Conservation (phyloP, 2,113 vertebrate genomes). For the Deroptyus accipitrinus region DNA sequence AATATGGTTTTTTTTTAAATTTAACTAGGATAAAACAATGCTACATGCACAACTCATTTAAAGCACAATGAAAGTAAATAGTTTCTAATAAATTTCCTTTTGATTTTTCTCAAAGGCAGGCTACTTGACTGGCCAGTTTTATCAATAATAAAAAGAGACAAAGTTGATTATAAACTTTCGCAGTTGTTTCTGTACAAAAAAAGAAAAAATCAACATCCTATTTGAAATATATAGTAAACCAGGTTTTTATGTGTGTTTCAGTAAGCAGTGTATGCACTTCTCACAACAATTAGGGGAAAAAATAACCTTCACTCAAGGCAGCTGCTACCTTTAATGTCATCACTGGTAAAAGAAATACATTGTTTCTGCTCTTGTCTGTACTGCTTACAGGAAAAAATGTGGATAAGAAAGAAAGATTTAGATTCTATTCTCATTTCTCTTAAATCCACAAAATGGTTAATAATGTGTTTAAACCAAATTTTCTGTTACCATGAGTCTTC, state of each 20-base stretch:
- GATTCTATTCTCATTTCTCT: neutral
- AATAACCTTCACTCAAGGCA: neutral
- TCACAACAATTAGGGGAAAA: neutral
- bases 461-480: neutral
- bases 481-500: neutral
- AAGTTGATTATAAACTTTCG: neutral
- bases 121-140: neutral
- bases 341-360: neutral
- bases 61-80: neutral
- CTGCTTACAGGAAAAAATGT: neutral
- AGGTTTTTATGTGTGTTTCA: neutral
- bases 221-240: neutral
- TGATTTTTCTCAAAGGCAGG: neutral
- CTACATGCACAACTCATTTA: neutral
- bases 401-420: neutral
- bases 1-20: neutral
- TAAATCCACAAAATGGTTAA: neutral
- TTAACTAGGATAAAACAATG: neutral
- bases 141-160: neutral
- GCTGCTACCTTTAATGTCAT: neutral
- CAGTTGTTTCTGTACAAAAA: neutral
- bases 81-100: neutral
- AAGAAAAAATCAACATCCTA: fast-evolving
- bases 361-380: neutral
- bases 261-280: neutral